Percentiles rank a stretch among this genome's conserved stretches.
Conservation (phyloP, 2,797 vertebrate species). For the Sardinella longiceps region DNA sequence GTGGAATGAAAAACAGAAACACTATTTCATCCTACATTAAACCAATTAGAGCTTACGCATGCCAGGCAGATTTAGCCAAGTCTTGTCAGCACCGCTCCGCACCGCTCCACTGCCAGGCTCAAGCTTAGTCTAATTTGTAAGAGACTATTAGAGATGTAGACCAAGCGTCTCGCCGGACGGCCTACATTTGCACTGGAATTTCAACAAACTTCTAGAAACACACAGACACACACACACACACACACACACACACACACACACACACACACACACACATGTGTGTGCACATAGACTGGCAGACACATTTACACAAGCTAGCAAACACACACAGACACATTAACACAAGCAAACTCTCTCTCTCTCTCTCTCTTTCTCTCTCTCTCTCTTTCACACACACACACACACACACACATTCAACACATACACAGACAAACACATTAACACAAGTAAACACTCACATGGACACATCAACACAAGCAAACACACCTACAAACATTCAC, state of each 20-base stretch:
- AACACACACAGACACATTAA: too few relatives aligned
- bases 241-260: neutral
- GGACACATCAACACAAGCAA: too few relatives aligned
- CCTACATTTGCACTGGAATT: constrained; percentile 19
- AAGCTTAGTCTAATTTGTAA: neutral
- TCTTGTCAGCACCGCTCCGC: constrained; percentile 57
- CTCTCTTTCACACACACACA: neutral
- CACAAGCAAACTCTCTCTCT: too few relatives aligned
- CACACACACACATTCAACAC: neutral
- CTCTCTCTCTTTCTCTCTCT: too few relatives aligned
- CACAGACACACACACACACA: neutral
- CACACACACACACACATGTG: too few relatives aligned
- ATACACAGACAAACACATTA: neutral
- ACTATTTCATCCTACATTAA: constrained; percentile 73
- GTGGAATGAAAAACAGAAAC: constrained; percentile 43
- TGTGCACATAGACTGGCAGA: too few relatives aligned
- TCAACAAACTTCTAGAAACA: neutral
- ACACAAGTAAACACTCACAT: too few relatives aligned
- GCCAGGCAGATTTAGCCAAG: constrained; percentile 55
- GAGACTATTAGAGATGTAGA: constrained; percentile 24
- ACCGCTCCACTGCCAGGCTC: constrained; percentile 52
- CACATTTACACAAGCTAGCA: too few relatives aligned
- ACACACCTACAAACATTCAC: too few relatives aligned
- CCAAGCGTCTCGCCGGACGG: neutral
- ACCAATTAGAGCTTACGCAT: constrained; percentile 60